Percentiles rank a stretch among this genome's conserved stretches.
Conservation (phyloP, 2,113 vertebrate genomes). For the Syngnathus floridae region DNA sequence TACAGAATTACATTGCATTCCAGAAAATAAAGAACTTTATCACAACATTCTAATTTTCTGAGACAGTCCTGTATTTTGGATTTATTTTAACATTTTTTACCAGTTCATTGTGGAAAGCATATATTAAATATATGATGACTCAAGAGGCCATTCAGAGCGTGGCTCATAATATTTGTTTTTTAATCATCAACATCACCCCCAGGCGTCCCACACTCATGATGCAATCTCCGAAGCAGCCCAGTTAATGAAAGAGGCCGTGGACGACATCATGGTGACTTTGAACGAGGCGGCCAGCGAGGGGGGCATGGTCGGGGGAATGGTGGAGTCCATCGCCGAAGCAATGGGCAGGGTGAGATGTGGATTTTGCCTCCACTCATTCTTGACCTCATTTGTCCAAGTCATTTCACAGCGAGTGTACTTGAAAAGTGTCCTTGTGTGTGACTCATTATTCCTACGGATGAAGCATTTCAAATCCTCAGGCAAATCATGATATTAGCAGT, state of each 20-base stretch:
- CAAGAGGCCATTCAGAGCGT: too few species aligned
- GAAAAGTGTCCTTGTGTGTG: conserved; percentile 32
- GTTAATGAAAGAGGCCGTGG: conserved; percentile 96
- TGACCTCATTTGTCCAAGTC: conserved; percentile 9
- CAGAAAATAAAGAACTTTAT: too few species aligned
- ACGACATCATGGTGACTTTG: conserved; percentile 95
- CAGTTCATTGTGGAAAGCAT: too few species aligned
- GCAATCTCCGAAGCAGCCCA: conserved; percentile 91
- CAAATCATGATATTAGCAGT: conserved; percentile 40
- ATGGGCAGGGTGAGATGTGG: conserved; percentile 83
- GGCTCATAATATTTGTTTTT: conserved; percentile 8
- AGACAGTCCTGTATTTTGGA: too few species aligned
- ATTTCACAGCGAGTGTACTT: conserved; percentile 10
- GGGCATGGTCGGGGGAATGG: conserved; percentile 95
- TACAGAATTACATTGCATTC: too few species aligned
- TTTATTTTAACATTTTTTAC: too few species aligned
- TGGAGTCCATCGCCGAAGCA: conserved; percentile 89
- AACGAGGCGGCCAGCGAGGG: conserved; percentile 96
- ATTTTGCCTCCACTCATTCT: conserved; percentile 23
- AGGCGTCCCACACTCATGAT: conserved; percentile 94
- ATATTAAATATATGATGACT: too few species aligned
- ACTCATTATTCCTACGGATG: conserved; percentile 29
- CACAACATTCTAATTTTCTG: too few species aligned
- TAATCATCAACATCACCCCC: conserved; percentile 44
- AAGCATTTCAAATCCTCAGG: conserved; percentile 41